Conservation (phyloP, 2,888 invertebrate species). For the Chymomyza procnemis region DNA sequence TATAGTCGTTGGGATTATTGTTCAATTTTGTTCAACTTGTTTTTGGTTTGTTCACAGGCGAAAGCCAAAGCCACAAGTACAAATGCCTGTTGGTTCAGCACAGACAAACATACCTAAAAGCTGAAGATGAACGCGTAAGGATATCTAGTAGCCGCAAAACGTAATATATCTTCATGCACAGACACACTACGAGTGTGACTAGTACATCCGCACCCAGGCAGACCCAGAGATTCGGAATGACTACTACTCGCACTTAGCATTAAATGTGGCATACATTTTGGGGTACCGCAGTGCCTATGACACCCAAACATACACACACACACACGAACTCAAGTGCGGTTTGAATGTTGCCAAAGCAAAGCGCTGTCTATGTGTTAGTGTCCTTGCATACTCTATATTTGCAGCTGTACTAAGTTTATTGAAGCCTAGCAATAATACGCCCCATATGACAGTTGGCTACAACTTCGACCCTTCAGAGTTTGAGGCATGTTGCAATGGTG, state of each 20-base stretch:
- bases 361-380: constrained; percentile 6
- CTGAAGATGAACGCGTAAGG: neutral
- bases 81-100: constrained; percentile 51
- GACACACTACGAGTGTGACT: neutral
- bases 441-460: constrained; percentile 13
- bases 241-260: constrained; percentile 38
- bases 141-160: constrained; percentile 33
- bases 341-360: constrained; percentile 42
- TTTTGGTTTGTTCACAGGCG: constrained; percentile 30
- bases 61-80: constrained; percentile 59
- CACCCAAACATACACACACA: constrained; percentile 7
- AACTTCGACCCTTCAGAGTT: neutral
- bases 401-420: constrained; percentile 19
- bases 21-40: constrained; percentile 30
- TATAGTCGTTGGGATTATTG: too few species aligned
- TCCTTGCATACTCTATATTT: neutral
- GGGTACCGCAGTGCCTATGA: constrained; percentile 52
- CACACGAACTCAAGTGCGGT: neutral
- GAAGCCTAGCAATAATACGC: constrained; percentile 44
- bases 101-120: constrained; percentile 2
- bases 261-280: constrained; percentile 50
- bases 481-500: constrained; percentile 9
- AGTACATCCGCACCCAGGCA: constrained; percentile 11
- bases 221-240: neutral
- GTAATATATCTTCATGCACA: constrained; percentile 55